A percentile compares a stretch with the other conserved stretches of the same genome.
phyloP scores from a whole-genome alignment of 1,140 invertebrate species.

The Zaprionus inermis region DNA sequence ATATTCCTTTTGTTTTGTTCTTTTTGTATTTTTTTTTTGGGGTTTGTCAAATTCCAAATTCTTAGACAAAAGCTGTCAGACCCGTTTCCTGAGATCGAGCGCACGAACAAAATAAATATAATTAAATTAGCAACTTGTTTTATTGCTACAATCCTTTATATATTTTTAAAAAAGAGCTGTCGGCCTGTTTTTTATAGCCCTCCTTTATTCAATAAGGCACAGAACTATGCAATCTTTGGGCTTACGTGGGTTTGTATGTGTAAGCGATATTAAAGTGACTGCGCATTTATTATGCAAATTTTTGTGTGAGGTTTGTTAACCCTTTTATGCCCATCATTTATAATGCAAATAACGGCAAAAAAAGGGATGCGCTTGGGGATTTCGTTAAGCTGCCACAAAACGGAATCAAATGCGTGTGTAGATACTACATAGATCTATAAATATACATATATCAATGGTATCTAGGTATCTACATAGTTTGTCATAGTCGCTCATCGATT shows the following conservation, averaged over 20 bases:
- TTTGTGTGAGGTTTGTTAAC: constrained; percentile 16
- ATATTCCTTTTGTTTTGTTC: constrained; percentile 11
- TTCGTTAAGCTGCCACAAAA: constrained; percentile 16
- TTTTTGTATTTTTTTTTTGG: constrained; percentile 16
- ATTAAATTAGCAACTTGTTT: constrained; percentile 73
- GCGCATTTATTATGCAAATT: constrained; percentile 47
- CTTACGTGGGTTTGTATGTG: neutral
- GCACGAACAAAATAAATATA: constrained; percentile 42
- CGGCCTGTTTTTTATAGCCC: constrained; percentile 18
- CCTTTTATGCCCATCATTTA: constrained; percentile 36
- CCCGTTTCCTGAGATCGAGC: constrained; percentile 46
- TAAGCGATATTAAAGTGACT: constrained; percentile 12
- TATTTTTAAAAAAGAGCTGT: constrained; percentile 18
- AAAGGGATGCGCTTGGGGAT: constrained; percentile 19
- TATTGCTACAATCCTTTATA: constrained; percentile 41
- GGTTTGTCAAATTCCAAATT: constrained; percentile 30
- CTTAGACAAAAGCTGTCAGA: constrained; percentile 60
- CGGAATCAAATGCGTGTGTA: constrained; percentile 2
- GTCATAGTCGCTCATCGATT: constrained; percentile 20
- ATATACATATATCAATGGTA: constrained; percentile 14
- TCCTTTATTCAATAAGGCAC: neutral
- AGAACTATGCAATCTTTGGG: constrained; percentile 1
- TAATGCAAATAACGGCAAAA: constrained; percentile 32
- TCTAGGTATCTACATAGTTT: constrained; percentile 9
- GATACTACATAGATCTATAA: neutral